phyloP scores from a whole-genome alignment of 2,113 vertebrate species.

The Hydrolagus affinis region DNA sequence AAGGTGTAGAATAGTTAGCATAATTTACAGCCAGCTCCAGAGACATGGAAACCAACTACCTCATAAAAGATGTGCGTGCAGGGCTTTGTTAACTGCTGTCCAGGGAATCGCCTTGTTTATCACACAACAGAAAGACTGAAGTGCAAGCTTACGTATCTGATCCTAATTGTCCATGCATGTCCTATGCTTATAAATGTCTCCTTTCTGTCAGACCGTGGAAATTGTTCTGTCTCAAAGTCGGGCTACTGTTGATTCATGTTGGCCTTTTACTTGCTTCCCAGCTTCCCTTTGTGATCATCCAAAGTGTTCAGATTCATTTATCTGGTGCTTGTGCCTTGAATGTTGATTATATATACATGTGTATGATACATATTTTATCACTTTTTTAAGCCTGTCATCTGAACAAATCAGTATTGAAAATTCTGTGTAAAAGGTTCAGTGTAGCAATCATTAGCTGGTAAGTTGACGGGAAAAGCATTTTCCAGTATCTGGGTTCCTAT shows the following conservation, averaged over 20 bases:
- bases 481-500: too few species aligned
- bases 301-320: constrained; percentile 7
- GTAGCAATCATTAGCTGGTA: neutral
- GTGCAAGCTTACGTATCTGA: constrained; percentile 32
- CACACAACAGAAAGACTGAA: constrained; percentile 23
- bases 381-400: neutral
- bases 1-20: constrained; percentile 27
- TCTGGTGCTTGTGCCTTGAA: neutral
- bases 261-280: neutral
- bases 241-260: constrained; percentile 24
- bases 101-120: constrained; percentile 34
- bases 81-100: constrained; percentile 30
- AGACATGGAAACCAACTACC: constrained; percentile 27
- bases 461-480: neutral
- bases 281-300: neutral
- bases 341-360: neutral
- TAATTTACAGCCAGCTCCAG: constrained; percentile 33
- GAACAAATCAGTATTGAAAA: neutral
- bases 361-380: neutral
- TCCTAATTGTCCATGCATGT: constrained; percentile 34
- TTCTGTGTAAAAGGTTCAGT: neutral
- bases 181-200: constrained; percentile 14
- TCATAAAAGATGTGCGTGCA: constrained; percentile 32
- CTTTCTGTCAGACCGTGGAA: constrained; percentile 30
- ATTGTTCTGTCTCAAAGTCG: constrained; percentile 27